Evolutionary conservation across 2,797 vertebrate species (phyloP), one percentile per base, ranked within the genome.

Genomic region (Sebastes umbrosus): DNA sequence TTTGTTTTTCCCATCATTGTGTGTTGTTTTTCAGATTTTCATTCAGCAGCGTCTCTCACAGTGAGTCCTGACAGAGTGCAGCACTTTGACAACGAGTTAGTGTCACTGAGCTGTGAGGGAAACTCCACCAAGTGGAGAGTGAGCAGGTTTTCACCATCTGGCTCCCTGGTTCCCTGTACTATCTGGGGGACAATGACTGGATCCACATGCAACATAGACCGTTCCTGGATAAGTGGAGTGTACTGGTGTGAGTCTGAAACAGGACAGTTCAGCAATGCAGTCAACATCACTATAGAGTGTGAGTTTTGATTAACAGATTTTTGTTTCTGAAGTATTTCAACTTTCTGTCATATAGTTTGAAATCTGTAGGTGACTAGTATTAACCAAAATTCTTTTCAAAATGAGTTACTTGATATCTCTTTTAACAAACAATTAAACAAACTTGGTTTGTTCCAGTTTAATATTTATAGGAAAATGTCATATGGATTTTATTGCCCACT

Each of bases 171-270:
- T 4, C 4, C 4, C 3, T 87, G 81, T 54, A n/a, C n/a, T 9
- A 0, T 0, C 25, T 59, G 52, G 75, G 14, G 32, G 9, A 54
- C 6, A 39, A 50, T 34, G 68, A 55, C 31, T 52, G 79, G 75
- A 75, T 58, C 54, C 31, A 69, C 39, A 24, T 88, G 85, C 55
- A 54, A 1, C 25, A 68, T 78, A 0, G 0, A 2, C 1, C 2
- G 3, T 7, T 0, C 0, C 22, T 10, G 5, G 1, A 0, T 0
- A 0, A 20, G 32, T 80, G 80, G 68, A 54, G 84, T 32, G 34
- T 90, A 76, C 79, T 93, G 87, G 88, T 93, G 92, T 79, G 84
- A 90, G 79, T 90, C 83, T 80, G 77, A 27, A 80, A 82, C 83
- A 70, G 88, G 82, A 75, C 29, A 77, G 50, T 76, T 73, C 73